Percentiles rank a stretch among this genome's conserved stretches.
These are phyloP conservation scores for Ceratina australensis DNA, from an alignment of 1,140 invertebrate genomes.

Conservation along the genomic window DNA sequence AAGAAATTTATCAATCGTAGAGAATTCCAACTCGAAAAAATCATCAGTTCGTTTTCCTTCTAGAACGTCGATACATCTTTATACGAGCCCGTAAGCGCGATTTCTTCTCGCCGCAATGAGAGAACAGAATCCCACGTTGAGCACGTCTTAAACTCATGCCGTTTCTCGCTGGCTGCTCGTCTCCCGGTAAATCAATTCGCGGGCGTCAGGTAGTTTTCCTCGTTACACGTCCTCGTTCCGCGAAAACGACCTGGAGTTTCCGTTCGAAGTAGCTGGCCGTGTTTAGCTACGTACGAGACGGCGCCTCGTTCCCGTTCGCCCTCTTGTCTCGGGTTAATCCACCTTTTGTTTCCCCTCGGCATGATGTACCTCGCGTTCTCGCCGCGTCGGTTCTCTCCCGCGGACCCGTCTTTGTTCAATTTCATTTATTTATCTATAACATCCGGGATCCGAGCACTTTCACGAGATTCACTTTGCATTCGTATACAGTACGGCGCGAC, in stretches of 20 bases:
- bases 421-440: conserved; percentile 50
- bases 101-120: too few species aligned
- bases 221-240: neutral
- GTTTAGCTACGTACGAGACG: conserved; percentile 35
- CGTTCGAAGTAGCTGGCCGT: conserved; percentile 17
- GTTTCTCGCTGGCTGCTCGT: neutral
- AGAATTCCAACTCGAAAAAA: too few species aligned
- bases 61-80: too few species aligned
- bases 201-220: neutral
- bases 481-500: too few species aligned
- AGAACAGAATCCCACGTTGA: too few species aligned
- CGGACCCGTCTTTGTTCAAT: neutral
- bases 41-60: too few species aligned
- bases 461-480: too few species aligned
- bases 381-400: conserved; percentile 35
- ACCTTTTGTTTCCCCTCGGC: conserved; percentile 35
- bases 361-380: conserved; percentile 27
- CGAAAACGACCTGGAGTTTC: conserved; percentile 7
- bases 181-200: conserved; percentile 1
- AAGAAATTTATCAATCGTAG: too few species aligned
- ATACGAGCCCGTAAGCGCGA: too few species aligned
- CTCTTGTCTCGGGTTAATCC: conserved; percentile 45
- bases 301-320: conserved; percentile 25
- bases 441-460: neutral
- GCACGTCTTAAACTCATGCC: too few species aligned